Evolutionary conservation across 2,797 vertebrate species (phyloP), one percentile per base, ranked within the genome.

Genomic region (Poecilia wingei): DNA sequence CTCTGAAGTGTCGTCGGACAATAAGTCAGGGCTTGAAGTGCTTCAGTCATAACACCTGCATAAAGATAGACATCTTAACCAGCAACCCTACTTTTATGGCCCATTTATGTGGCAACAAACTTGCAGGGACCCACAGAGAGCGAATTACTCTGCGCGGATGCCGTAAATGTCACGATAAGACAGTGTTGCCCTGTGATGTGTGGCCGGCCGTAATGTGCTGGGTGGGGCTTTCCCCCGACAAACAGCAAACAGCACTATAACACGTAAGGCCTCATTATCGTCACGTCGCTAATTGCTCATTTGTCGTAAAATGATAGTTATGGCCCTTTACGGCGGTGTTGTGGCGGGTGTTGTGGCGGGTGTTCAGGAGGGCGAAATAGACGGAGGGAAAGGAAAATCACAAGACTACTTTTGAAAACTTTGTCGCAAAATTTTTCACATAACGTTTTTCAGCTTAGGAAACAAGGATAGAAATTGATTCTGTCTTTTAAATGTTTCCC

Each of bases 31-130:
- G 87, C 89, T 85, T 82, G 76, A 91, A 86, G 86, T 85, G 91
- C 88, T 82, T 89, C 82, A 95, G 94, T 92, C 94, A 92, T 92
- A 95, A 95, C 93, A 95, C 92, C 95, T 95, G 94, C 95, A 95
- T 95, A 90, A 90, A 95, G 94, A 95, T 95, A 93, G 61, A 83
- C 86, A 96, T 96, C 95, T 95, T 93, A 88, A 90, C 84, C 86
- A 88, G 92, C 92, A 90, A 93, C 85, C 92, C 86, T 82, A 87
- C 84, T 91, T 94, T 94, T 94, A 95, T 90, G 91, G 87, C 91
- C 90, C 90, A 93, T 94, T 94, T 94, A 92, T 95, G 89, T 93
- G 90, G 89, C 93, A 92, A 93, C 91, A 93, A 89, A 84, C 88
- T 89, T 39, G 46, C 82, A 82, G 71, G 76, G 79, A 83, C 84